phyloP scores from a whole-genome alignment of 2,797 vertebrate genomes.

The Gambelia wislizenii region DNA sequence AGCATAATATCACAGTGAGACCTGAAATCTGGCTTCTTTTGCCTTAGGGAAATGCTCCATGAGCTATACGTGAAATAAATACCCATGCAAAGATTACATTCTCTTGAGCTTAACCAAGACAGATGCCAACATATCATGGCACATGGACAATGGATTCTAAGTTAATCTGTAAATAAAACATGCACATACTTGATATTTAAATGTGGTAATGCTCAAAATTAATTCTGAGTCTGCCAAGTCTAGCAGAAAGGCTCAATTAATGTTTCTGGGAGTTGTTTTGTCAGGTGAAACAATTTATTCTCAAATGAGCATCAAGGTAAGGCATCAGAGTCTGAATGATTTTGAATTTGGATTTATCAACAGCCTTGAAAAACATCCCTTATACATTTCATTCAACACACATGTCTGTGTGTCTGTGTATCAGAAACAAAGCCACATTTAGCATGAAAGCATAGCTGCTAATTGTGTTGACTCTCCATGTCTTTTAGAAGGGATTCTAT shows the following conservation, averaged over 20 bases:
- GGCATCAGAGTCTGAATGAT: constrained; percentile 8
- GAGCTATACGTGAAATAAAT: constrained; percentile 56
- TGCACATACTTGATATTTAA: constrained; percentile 65
- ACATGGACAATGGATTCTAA: constrained; percentile 58
- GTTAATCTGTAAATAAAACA: constrained; percentile 56
- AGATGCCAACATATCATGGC: constrained; percentile 53
- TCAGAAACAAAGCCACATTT: constrained; percentile 10
- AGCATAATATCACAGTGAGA: constrained; percentile 25
- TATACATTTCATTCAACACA: constrained; percentile 6
- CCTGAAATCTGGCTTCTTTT: constrained; percentile 40
- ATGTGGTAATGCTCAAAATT: constrained; percentile 38
- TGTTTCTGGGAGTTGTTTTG: constrained; percentile 46
- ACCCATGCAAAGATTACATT: constrained; percentile 39
- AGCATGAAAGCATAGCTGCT: constrained; percentile 17
- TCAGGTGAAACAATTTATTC: constrained; percentile 46
- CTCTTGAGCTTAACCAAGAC: constrained; percentile 60
- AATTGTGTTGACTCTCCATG: constrained; percentile 12
- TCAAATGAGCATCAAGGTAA: not conserved
- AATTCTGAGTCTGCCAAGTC: constrained; percentile 52
- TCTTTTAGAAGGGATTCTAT: constrained; percentile 16
- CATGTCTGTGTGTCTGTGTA: not conserved
- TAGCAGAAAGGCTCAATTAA: constrained; percentile 45
- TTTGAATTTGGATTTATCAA: constrained; percentile 47
- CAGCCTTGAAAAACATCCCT: constrained; percentile 21
- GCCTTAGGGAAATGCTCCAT: constrained; percentile 37